Conservation (phyloP, 2,797 vertebrate genomes). For the Sebastolobus altivelis region DNA sequence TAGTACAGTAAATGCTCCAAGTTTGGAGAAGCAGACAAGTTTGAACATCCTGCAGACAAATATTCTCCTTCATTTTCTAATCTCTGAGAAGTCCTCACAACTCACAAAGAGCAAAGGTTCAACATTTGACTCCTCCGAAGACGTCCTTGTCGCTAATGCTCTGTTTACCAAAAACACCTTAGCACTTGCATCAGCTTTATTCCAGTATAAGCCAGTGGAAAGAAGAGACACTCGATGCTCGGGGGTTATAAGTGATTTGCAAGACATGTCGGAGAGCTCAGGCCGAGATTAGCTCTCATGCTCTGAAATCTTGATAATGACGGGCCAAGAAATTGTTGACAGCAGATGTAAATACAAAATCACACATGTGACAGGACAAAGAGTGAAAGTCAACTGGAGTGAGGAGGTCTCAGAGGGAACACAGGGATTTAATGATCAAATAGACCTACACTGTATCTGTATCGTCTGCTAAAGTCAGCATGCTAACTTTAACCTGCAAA, state of each 20-base stretch:
- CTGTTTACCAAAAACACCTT: slow-evolving; percentile 57
- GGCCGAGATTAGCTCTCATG: slow-evolving; percentile 52
- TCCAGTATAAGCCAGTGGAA: slow-evolving; percentile 46
- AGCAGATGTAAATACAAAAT: slow-evolving; percentile 18
- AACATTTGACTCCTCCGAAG: neutral
- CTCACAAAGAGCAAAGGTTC: neutral
- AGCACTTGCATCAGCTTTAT: slow-evolving; percentile 42
- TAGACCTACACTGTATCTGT: too few species aligned
- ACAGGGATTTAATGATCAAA: neutral
- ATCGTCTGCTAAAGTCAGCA: too few species aligned
- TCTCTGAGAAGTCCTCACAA: slow-evolving; percentile 35
- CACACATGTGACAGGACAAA: neutral
- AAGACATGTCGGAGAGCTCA: slow-evolving; percentile 36
- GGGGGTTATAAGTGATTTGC: slow-evolving; percentile 40
- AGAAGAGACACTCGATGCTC: slow-evolving; percentile 54
- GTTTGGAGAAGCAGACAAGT: neutral
- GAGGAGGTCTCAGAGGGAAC: neutral
- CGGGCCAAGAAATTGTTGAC: slow-evolving; percentile 43
- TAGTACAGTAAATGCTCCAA: too few species aligned
- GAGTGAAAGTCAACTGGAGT: neutral
- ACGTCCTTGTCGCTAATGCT: slow-evolving; percentile 44
- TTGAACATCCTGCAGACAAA: neutral
- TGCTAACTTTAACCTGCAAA: neutral
- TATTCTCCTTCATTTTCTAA: slow-evolving; percentile 21
- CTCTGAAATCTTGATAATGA: slow-evolving; percentile 40